These are phyloP conservation scores for Pomatorhinus ruficollis DNA, from an alignment of 2,113 vertebrate species.

Conservation along the genomic window DNA sequence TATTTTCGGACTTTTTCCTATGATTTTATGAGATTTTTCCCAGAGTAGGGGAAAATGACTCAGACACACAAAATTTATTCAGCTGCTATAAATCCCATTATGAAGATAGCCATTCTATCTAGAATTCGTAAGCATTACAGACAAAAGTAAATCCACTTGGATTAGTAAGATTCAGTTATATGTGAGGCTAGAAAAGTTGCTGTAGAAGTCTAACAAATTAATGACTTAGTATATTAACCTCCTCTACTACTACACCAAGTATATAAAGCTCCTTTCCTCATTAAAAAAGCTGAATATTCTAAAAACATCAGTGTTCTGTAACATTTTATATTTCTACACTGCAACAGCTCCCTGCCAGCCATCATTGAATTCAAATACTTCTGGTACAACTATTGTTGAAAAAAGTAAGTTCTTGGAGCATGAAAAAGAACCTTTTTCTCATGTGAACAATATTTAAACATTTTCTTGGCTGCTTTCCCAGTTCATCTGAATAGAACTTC, in stretches of 20 bases:
- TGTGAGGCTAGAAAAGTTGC: constrained; percentile 35
- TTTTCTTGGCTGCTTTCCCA: neutral
- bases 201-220: neutral
- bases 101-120: neutral
- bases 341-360: neutral
- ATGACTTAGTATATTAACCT: neutral
- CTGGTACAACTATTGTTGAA: neutral
- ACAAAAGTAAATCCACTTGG: neutral
- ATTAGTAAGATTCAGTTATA: neutral
- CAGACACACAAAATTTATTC: neutral
- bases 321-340: neutral
- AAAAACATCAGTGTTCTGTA: neutral
- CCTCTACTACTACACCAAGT: neutral
- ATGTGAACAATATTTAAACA: neutral
- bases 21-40: constrained; percentile 28
- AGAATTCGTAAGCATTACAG: neutral
- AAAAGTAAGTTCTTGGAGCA: neutral
- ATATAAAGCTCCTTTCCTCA: neutral
- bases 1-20: neutral
- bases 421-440: neutral
- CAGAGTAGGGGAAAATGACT: neutral
- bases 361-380: neutral
- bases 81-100: neutral
- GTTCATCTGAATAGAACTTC: neutral
- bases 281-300: neutral